Percentiles rank a stretch among this genome's conserved stretches.
These are phyloP conservation scores for Tachyglossus aculeatus DNA, from an alignment of 2,797 vertebrate genomes.

Conservation along the genomic window DNA sequence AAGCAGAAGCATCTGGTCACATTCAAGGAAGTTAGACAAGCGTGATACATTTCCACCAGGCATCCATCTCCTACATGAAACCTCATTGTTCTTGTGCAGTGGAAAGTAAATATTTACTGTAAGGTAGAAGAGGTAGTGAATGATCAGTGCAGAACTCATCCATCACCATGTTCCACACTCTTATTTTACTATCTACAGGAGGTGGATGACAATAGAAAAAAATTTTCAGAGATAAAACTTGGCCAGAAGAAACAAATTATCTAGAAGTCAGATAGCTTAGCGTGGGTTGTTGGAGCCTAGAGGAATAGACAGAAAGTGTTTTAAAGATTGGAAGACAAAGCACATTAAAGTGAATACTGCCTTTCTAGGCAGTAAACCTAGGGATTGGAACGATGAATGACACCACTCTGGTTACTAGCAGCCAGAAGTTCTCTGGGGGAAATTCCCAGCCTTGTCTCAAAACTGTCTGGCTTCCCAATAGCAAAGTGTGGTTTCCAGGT, in stretches of 20 bases:
- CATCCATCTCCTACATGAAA: slow-evolving; percentile 42
- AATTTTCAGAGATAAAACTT: slow-evolving; percentile 23
- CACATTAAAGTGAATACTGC: too few relatives aligned
- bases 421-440: too few relatives aligned
- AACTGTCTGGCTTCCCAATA: too few relatives aligned
- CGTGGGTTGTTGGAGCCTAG: slow-evolving; percentile 5
- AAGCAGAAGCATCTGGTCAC: slow-evolving; percentile 21
- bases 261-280: neutral
- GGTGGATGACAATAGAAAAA: neutral
- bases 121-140: slow-evolving; percentile 41
- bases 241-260: slow-evolving; percentile 15
- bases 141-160: slow-evolving; percentile 38
- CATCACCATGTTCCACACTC: slow-evolving; percentile 12
- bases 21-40: slow-evolving; percentile 31
- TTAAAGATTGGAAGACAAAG: neutral
- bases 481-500: too few relatives aligned
- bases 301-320: neutral
- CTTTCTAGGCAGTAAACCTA: too few relatives aligned
- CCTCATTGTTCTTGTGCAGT: slow-evolving; percentile 21
- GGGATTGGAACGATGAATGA: too few relatives aligned
- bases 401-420: too few relatives aligned
- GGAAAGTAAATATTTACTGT: slow-evolving; percentile 60
- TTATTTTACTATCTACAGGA: slow-evolving; percentile 24
- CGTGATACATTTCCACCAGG: slow-evolving; percentile 25
- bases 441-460: too few relatives aligned